Evolutionary conservation across 2,113 vertebrate species (phyloP), one percentile per base, ranked within the genome.

Genomic region (Amphiprion ocellaris): DNA sequence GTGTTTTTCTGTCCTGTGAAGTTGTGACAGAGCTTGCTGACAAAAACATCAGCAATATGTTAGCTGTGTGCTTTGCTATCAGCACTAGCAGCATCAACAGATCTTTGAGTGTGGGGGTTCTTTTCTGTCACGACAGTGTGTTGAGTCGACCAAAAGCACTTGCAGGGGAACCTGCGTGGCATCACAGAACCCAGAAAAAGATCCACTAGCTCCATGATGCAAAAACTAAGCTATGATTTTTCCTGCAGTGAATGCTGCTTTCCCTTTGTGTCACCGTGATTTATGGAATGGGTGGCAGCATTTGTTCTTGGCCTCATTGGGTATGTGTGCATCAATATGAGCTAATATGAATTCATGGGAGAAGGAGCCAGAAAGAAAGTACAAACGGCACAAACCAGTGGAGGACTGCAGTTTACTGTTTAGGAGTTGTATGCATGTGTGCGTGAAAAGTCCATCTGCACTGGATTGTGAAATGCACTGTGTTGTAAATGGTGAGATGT

Each of bases 21-120:
- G 87, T 83, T 81, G 68, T 30, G 54, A 90, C 21, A 11, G 56
- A 62, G 69, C 67, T 60, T 53, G 69, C 70, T 68, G 69, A 78
- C 79, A 87, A 71, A 79, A 81, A 73, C 62, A 69, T 82, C 77
- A 79, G 49, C 46, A 56, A 39, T 47, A 63, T 86, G 19, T 73
- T 67, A 47, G 50, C 72, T 67, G 81, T 44, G 28, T 37, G 54
- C 44, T 50, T 5, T 66, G 68, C 69, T 30, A 69, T 54, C 68
- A 74, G 44, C 17, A n/a, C 59, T 19, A 21, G 60, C 19, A 64
- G 62, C 61, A 56, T 81, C 71, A 59, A 76, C 59, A 55, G 55
- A 59, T 56, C 71, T 85, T 41, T 78, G 52, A 63, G 28, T 21
- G 55, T 39, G 19, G 26, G 23, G 58, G 37, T 50, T 75, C 30